A percentile compares a stretch with the other conserved stretches of the same genome.
Conservation (phyloP, 2,113 vertebrate species). For the Oriolus oriolus region DNA sequence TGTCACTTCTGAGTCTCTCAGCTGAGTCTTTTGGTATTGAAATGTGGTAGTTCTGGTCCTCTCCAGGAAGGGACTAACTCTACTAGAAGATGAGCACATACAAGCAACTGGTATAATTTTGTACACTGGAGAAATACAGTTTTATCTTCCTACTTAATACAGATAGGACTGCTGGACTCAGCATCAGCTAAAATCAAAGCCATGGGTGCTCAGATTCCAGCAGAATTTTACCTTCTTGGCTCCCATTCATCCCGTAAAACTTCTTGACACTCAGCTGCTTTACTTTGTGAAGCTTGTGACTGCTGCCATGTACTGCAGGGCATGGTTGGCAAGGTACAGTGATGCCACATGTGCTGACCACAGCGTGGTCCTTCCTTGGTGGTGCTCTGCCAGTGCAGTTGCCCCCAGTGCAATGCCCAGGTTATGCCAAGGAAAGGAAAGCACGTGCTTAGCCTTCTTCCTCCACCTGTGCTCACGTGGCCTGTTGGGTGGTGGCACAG, state of each 20-base stretch:
- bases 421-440: not conserved
- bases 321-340: not conserved
- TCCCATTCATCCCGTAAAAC: not conserved
- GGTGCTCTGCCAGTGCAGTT: not conserved
- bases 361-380: not conserved
- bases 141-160: slow-evolving; percentile 32
- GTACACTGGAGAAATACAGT: not conserved
- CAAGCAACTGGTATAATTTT: not conserved
- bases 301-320: not conserved
- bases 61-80: not conserved
- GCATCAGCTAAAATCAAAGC: slow-evolving; percentile 42
- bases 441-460: not conserved
- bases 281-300: not conserved
- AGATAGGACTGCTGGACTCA: not conserved
- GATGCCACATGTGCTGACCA: not conserved
- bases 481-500: not conserved
- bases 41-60: slow-evolving; percentile 9
- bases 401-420: not conserved
- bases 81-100: slow-evolving; percentile 20
- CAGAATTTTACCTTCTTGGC: not conserved
- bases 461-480: not conserved
- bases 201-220: slow-evolving; percentile 42
- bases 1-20: slow-evolving; percentile 6
- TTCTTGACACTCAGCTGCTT: not conserved
- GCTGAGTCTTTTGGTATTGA: not conserved